Base-by-base conservation (phyloP, 2,797 vertebrate species). In the Toxotes lorentzi region DNA sequence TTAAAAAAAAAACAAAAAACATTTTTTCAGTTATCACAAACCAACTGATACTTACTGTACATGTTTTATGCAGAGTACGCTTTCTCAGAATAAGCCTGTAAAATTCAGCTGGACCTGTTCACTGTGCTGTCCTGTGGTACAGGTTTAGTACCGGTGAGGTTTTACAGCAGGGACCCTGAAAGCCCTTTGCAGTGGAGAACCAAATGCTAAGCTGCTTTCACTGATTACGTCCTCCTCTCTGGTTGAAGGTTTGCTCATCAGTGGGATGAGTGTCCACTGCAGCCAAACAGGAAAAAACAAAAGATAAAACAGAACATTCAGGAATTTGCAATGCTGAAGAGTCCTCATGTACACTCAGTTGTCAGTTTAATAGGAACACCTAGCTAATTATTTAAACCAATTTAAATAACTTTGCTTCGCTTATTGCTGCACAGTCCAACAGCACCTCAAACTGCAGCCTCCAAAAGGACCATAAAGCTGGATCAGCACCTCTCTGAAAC, bases 201-300 rank as follows among this genome's bases (percentile, higher is more conserved):
- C 27, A 64, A 62, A 69, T 43, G 11, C n/a, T 17, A 27, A 57
- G 65, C 70, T 84, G 58, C 4, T 73, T 51, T 21, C 40, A 13
- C 77, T 78, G 68, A 66, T 79, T 71, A 65, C 38, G 61, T 74
- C 40, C 34, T 56, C 58, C 17, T 83, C 62, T 72, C 27, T 54
- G 64, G 60, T 65, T 73, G 32, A 74, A 69, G 40, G 38, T 65
- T 47, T 50, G 61, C 76, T 78, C 41, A 80, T 79, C 51, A 79
- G 30, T 24, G 35, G 40, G 45, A 75, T 84, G 65, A 78, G 10
- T 73, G 63, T 64, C 64, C 70, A 64, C 10, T 30, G 1, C 4
- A n/a, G 51, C 21, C 12, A 34, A 41, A 41, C 34, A 32, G 40
- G 21, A 21, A 47, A 30, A 6, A 40, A 65, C 8, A 10, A 63